Conservation (phyloP, 2,113 vertebrate genomes). For the Cairina moschata region DNA sequence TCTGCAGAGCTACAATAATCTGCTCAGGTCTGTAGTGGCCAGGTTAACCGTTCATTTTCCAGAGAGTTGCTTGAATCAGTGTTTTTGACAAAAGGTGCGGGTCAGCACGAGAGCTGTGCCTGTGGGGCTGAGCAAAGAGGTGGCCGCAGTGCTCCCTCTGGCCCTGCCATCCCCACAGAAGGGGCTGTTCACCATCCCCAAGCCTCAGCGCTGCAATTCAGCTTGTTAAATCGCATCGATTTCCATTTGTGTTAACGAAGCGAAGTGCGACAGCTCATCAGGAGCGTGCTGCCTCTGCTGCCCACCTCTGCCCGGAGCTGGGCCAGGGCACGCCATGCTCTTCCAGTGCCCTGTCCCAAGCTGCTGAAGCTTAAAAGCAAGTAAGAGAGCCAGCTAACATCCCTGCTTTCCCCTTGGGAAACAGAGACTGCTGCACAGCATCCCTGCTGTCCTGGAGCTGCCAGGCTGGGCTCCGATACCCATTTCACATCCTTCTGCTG, state of each 20-base stretch:
- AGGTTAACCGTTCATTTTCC: slow-evolving; percentile 14
- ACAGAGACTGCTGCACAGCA: neutral
- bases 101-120: neutral
- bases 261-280: neutral
- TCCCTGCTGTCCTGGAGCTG: neutral
- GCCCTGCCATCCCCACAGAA: neutral
- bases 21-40: neutral
- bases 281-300: neutral
- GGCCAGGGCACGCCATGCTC: neutral
- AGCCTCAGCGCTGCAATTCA: neutral
- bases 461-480: neutral
- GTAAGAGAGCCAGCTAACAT: neutral
- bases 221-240: neutral
- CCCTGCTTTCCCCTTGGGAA: neutral
- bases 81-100: slow-evolving; percentile 2
- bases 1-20: neutral
- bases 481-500: accelerated
- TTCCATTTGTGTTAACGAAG: neutral
- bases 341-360: neutral
- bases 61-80: slow-evolving; percentile 11
- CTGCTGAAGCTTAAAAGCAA: neutral
- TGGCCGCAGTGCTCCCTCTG: neutral
- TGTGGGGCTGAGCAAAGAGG: accelerated
- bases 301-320: neutral
- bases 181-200: accelerated